Evolutionary conservation across 1,140 invertebrate genomes (phyloP).

Genomic region (Venustaconcha ellipsiformis): DNA sequence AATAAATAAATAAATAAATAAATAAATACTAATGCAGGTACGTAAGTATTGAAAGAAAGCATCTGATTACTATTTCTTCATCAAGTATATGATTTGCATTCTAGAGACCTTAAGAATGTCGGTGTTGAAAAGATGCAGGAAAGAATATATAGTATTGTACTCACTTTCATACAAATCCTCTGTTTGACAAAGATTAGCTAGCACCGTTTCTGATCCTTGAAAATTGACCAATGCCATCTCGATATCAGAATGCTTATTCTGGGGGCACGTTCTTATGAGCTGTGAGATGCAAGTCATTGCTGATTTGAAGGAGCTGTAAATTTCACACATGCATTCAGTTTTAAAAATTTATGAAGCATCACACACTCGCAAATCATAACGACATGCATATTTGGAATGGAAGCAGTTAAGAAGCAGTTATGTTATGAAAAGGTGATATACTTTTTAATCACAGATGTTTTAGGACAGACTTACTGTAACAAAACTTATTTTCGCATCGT

Average conservation of each 20-base stretch:
- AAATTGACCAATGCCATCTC: conserved; percentile 6
- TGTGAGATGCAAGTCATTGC: conserved; percentile 8
- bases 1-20: too few relatives aligned
- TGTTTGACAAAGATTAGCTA: conserved; percentile 16
- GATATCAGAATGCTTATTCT: neutral
- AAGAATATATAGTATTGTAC: neutral
- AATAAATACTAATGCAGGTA: too few relatives aligned
- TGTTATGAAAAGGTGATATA: too few relatives aligned
- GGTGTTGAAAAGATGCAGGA: too few relatives aligned
- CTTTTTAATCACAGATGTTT: too few relatives aligned
- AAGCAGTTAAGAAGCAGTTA: neutral
- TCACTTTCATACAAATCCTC: conserved; percentile 21
- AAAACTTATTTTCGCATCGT: too few relatives aligned
- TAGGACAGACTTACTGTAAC: too few relatives aligned
- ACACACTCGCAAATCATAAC: too few relatives aligned
- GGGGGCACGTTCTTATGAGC: neutral
- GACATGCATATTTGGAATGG: neutral
- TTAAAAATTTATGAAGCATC: neutral
- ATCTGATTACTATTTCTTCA: too few relatives aligned
- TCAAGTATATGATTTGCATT: too few relatives aligned
- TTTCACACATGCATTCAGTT: neutral
- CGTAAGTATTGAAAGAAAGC: too few relatives aligned
- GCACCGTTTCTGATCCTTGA: conserved; percentile 4
- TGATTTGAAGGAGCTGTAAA: conserved; percentile 11
- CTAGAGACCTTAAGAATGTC: too few relatives aligned